Base-by-base conservation (phyloP, 2,113 vertebrate genomes). In the Triplophysa siluroides region DNA sequence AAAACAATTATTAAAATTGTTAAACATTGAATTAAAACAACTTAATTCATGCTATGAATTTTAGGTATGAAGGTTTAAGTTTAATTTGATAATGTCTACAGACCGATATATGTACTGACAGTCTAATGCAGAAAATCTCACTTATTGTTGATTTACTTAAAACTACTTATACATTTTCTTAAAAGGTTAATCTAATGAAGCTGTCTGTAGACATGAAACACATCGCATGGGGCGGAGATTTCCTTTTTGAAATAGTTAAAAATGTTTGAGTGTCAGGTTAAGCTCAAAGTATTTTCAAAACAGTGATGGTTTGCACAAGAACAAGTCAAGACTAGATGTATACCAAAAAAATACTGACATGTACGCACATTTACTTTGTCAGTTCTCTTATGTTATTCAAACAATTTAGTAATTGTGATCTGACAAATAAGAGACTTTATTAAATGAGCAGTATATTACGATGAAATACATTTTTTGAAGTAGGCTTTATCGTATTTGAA, bases 91-190 rank as follows among this genome's bases (percentile, higher is more conserved):
- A 2, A 45, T 45, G 33, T 33, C 33, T 7, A 45, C 43, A 12
- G 60, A 29, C 68, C 26, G 21, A 77, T 43, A 19, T 29, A 29
- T 61, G 13, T 45, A 62, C 73, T 79, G 76, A 78, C 52, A 74
- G 81, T 63, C 24, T 12, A 26, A 19, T 65, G 63, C 63, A 80
- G 13, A 62, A 23, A 67, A 18, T 67, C 65, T 11, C 41, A 3
- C n/a, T 69, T 69, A 69, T 3, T 23, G 67, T 50, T 70, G 69
- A 73, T 81, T 81, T 64, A 64, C 62, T 58, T 84, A 54, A 73
- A 78, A 81, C 58, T n/a, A 47, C 45, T 60, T 33, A 19, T 26
- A 19, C 58, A 76, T 75, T 61, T 65, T 66, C 56, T 64, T 41
- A 69, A 78, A 78, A 64, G 63, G 16, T 21, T 67, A n/a, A 21